These are phyloP conservation scores for Oscheius sp. DNA, from an alignment of 2,888 invertebrate genomes.

Conservation along the genomic window DNA sequence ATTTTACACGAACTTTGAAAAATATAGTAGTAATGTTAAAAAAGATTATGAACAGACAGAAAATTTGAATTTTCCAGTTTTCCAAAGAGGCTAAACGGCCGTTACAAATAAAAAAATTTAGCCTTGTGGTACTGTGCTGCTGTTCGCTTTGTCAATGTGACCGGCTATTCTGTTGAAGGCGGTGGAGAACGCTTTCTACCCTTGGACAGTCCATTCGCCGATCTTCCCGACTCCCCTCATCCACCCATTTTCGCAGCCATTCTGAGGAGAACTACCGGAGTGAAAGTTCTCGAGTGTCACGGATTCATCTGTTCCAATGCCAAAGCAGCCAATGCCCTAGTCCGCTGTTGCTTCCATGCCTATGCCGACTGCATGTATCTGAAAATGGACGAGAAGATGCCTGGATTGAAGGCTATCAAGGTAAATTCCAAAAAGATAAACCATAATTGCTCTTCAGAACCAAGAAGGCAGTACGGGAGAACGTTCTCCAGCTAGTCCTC, in stretches of 20 bases:
- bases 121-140: conserved; percentile 82
- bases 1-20: too few relatives aligned
- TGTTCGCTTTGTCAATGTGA: conserved; percentile 84
- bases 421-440: not conserved
- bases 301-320: conserved; percentile 96
- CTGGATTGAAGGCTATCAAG: conserved; percentile 60
- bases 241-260: conserved; percentile 97
- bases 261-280: conserved; percentile 91
- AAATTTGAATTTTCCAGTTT: too few relatives aligned
- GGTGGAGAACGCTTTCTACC: conserved; percentile 83
- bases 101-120: too few relatives aligned
- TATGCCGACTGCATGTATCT: conserved; percentile 92
- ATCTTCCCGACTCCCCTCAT: conserved; percentile 90
- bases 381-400: conserved; percentile 67
- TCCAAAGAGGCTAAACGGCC: too few relatives aligned
- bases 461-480: conserved; percentile 51
- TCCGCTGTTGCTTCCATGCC: conserved; percentile 90
- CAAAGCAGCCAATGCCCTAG: conserved; percentile 93
- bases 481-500: conserved; percentile 47
- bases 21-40: too few relatives aligned
- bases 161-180: conserved; percentile 77
- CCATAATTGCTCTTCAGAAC: not conserved
- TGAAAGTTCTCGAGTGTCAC: conserved; percentile 96
- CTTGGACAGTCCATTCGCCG: conserved; percentile 93
- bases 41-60: too few relatives aligned